Evolutionary conservation across 2,113 vertebrate genomes (phyloP).

Genomic region (Dipodomys stephensi): DNA sequence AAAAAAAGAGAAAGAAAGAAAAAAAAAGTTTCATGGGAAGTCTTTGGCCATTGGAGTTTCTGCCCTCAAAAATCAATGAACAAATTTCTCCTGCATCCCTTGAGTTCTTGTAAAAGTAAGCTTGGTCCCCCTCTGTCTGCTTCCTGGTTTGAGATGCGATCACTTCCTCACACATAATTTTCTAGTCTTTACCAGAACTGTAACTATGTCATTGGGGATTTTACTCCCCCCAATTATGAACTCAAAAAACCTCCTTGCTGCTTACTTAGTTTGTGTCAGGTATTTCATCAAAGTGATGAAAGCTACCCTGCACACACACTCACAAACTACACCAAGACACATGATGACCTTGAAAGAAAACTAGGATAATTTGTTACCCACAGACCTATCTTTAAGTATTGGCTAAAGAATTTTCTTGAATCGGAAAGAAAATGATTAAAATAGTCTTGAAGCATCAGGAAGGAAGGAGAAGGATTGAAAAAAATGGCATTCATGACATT

Average conservation of each 20-base stretch:
- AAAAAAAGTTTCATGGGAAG: too few species aligned
- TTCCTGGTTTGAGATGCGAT: background rate
- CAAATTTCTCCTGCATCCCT: background rate
- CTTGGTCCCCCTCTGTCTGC: background rate
- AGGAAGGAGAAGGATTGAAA: background rate
- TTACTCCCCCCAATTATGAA: background rate
- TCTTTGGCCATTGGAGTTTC: background rate
- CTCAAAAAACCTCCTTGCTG: background rate
- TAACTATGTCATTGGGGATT: background rate
- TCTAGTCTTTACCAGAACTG: background rate
- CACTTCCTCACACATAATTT: too few species aligned
- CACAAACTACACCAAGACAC: too few species aligned
- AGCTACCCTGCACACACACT: too few species aligned
- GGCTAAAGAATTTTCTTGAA: background rate
- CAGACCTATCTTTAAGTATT: background rate
- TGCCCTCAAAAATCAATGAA: background rate
- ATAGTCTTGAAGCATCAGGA: background rate
- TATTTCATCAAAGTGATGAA: background rate
- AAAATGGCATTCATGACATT: background rate
- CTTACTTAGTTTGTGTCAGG: too few species aligned
- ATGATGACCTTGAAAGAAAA: background rate
- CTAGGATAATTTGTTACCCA: background rate
- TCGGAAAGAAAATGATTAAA: background rate
- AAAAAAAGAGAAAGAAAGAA: too few species aligned
- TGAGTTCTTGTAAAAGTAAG: background rate